A percentile compares a stretch with the other conserved stretches of the same genome.
Conservation (phyloP, 2,888 invertebrate genomes). For the Acanthosoma haemorrhoidale region DNA sequence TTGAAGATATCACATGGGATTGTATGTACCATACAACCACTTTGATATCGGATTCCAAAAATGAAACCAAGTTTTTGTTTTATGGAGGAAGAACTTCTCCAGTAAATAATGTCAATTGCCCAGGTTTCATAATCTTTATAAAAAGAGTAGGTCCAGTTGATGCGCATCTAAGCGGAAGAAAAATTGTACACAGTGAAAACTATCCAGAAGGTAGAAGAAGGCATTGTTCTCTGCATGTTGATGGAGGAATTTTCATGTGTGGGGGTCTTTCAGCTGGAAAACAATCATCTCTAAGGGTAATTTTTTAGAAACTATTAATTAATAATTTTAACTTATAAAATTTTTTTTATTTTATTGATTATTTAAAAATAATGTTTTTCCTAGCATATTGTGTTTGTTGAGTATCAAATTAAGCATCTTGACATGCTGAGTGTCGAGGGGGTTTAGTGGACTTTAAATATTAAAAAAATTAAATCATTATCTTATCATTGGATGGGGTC, state of each 20-base stretch:
- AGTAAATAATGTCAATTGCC: neutral
- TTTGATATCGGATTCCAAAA: neutral
- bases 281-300: neutral
- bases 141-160: neutral
- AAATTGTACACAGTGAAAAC: neutral
- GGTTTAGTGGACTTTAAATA: no score
- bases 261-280: neutral
- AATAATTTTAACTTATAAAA: no score
- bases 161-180: neutral
- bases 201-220: neutral
- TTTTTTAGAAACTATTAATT: no score
- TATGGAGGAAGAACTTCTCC: slow-evolving; percentile 18
- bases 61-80: neutral
- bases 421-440: no score
- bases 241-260: neutral
- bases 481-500: no score
- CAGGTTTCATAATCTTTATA: neutral
- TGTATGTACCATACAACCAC: neutral
- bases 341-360: no score
- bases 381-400: no score
- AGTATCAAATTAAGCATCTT: no score
- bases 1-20: slow-evolving; percentile 16
- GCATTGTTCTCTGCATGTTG: neutral
- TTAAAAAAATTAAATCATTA: no score
- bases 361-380: no score